These are phyloP conservation scores for Sternarchorhynchus goeldii DNA, from an alignment of 2,797 vertebrate genomes.

Conservation along the genomic window DNA sequence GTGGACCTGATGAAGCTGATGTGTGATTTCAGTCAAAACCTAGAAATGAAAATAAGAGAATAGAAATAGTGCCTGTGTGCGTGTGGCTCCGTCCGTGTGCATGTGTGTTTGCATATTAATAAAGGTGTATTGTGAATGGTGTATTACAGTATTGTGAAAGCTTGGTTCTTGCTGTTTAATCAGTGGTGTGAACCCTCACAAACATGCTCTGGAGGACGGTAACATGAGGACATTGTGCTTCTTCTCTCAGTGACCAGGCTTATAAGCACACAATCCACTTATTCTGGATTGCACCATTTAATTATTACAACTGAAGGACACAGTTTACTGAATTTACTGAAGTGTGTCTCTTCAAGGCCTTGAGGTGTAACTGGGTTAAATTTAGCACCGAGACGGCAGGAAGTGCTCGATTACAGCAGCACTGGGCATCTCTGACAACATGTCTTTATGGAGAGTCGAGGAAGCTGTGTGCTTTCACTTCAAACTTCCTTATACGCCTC, in stretches of 20 bases:
- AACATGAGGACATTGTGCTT: constrained; percentile 19
- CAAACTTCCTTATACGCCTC: neutral
- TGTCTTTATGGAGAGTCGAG: neutral
- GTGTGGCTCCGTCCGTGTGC: too few species aligned
- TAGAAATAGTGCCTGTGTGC: too few species aligned
- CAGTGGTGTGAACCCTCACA: constrained; percentile 65
- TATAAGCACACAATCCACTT: neutral
- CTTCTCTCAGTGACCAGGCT: neutral
- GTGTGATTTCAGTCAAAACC: too few species aligned
- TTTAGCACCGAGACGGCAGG: neutral
- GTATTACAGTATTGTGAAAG: too few species aligned
- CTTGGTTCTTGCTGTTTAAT: constrained; percentile 57
- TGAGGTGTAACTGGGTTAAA: constrained; percentile 3
- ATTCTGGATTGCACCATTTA: neutral
- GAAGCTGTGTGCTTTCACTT: neutral
- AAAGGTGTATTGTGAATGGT: too few species aligned
- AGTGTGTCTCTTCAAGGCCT: neutral
- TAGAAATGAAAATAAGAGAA: too few species aligned
- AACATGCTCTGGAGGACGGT: constrained; percentile 63
- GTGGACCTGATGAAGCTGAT: too few species aligned
- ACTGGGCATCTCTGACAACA: neutral
- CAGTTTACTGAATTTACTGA: constrained; percentile 2
- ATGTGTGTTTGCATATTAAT: too few species aligned
- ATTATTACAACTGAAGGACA: constrained; percentile 23
- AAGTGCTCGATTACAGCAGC: neutral